Conservation (phyloP, 2,888 invertebrate genomes). For the Xanthostigma xanthostigma region DNA sequence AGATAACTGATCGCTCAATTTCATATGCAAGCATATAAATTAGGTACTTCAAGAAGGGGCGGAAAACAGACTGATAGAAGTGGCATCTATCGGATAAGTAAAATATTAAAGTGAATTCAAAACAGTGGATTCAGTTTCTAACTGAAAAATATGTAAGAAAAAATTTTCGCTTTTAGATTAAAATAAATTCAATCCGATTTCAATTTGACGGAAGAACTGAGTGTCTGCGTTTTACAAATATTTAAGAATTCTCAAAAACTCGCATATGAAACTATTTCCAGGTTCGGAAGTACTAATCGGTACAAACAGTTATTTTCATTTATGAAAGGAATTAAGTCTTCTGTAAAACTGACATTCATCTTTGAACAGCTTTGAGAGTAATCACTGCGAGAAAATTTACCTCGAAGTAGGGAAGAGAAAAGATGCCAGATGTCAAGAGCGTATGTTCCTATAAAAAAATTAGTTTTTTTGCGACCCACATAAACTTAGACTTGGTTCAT, state of each 20-base stretch:
- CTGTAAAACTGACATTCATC: not conserved
- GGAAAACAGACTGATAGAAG: no score
- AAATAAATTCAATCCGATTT: conserved; percentile 5
- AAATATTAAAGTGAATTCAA: no score
- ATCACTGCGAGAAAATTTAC: not conserved
- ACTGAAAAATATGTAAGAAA: no score
- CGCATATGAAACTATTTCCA: conserved; percentile 10
- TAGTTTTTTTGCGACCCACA: no score
- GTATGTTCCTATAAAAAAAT: not conserved
- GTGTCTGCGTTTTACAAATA: conserved; percentile 7
- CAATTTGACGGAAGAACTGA: conserved; percentile 10
- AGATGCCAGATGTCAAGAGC: not conserved
- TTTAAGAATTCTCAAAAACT: conserved; percentile 8
- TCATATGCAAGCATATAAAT: no score
- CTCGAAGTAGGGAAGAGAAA: not conserved
- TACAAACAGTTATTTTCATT: conserved; percentile 11
- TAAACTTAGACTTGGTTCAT: not conserved
- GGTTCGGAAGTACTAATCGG: conserved; percentile 12
- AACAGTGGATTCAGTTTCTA: no score
- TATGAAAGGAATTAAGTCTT: no score
- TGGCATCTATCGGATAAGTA: no score
- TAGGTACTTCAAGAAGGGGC: no score
- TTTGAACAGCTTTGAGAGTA: not conserved
- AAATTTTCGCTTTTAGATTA: no score
- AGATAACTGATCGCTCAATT: no score